phyloP scores from a whole-genome alignment of 2,888 invertebrate species.

The Folsomia manolachei region DNA sequence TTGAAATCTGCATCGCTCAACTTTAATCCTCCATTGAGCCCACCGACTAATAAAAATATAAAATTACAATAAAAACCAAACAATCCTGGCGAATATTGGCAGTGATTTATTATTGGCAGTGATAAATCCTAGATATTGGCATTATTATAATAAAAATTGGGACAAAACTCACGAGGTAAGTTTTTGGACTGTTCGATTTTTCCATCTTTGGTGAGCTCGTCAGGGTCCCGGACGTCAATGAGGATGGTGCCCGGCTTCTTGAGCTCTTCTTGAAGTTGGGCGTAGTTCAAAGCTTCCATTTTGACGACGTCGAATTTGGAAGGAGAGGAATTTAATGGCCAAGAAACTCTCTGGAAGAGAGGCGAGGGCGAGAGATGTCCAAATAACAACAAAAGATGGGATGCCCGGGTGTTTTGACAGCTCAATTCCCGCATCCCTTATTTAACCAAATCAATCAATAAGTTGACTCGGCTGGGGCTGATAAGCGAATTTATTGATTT shows the following conservation, averaged over 20 bases:
- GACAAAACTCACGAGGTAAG: not conserved
- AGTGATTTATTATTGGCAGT: not conserved
- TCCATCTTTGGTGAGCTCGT: not conserved
- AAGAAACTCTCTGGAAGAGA: no score
- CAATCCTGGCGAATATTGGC: not conserved
- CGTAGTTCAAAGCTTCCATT: not conserved
- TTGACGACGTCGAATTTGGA: no score
- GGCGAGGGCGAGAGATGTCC: no score
- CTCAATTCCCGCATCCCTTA: no score
- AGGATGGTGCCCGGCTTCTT: not conserved
- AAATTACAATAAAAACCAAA: not conserved
- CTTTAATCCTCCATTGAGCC: not conserved
- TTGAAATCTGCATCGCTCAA: not conserved
- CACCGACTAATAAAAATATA: not conserved
- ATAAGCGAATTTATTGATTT: no score
- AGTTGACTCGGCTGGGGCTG: no score
- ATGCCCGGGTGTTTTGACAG: no score
- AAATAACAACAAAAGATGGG: no score
- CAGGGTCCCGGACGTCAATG: not conserved
- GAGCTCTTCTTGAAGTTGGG: not conserved
- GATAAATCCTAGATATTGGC: no score
- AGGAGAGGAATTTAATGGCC: no score
- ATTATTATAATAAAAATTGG: not conserved
- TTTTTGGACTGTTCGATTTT: constrained; percentile 1
- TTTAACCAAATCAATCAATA: no score